A percentile compares a stretch with the other conserved stretches of the same genome.
These are phyloP conservation scores for Chiloscyllium punctatum DNA, from an alignment of 2,797 vertebrate species.

Conservation along the genomic window DNA sequence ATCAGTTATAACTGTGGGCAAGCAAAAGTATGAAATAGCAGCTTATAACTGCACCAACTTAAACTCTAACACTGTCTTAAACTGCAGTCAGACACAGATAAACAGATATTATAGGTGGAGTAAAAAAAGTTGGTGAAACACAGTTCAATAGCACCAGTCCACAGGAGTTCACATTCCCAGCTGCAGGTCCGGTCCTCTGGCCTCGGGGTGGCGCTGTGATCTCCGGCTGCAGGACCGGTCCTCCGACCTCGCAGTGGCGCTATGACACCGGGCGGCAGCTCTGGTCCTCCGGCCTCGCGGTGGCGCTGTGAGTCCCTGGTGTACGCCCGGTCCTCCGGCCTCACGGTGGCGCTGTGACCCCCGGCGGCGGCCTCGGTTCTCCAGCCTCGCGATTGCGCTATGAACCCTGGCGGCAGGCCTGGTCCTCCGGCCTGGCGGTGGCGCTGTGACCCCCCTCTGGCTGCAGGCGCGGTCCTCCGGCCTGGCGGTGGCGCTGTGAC, in stretches of 20 bases:
- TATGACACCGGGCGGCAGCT: neutral
- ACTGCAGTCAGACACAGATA: too few species aligned
- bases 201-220: neutral
- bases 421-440: neutral
- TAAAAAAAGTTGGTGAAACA: too few species aligned
- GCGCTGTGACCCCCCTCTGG: neutral
- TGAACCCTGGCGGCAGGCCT: neutral
- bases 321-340: neutral
- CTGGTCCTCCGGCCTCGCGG: neutral
- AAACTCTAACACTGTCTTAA: too few species aligned
- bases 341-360: neutral
- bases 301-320: neutral
- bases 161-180: too few species aligned
- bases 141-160: too few species aligned
- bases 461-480: fast-evolving
- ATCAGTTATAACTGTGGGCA: too few species aligned
- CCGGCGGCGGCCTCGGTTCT: neutral
- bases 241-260: neutral
- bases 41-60: too few species aligned
- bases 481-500: neutral
- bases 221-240: neutral
- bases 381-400: neutral
- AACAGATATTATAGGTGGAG: too few species aligned
- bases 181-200: neutral
- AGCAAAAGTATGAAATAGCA: too few species aligned